Percentiles rank a stretch among this genome's conserved stretches.
Conservation (phyloP, 1,140 invertebrate genomes). For the Tigriopus japonicus region DNA sequence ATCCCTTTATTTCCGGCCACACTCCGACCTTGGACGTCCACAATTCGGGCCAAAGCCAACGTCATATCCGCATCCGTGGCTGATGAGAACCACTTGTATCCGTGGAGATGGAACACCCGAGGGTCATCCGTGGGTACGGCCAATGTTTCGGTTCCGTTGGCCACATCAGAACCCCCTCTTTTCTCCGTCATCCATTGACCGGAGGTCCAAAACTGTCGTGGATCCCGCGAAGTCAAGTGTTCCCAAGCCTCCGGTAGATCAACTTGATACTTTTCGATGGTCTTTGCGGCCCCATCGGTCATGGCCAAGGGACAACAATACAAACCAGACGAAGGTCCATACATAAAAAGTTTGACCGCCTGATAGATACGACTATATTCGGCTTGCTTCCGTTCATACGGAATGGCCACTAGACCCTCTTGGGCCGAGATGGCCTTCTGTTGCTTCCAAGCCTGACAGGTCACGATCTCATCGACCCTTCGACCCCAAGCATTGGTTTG, state of each 20-base stretch:
- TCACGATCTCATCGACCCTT: conserved; percentile 31
- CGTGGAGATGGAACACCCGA: conserved; percentile 31
- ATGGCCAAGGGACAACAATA: conserved; percentile 40
- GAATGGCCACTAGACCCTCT: conserved; percentile 36
- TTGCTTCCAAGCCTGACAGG: conserved; percentile 34
- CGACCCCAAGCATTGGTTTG: conserved; percentile 37
- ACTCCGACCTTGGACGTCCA: conserved; percentile 23
- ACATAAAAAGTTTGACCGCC: conserved; percentile 35
- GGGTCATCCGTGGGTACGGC: conserved; percentile 24
- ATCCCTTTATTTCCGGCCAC: conserved; percentile 23
- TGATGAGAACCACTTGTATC: conserved; percentile 41
- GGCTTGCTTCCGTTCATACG: conserved; percentile 32
- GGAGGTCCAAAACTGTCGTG: conserved; percentile 36
- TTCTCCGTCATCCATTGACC: conserved; percentile 46
- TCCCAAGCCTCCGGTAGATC: conserved; percentile 22
- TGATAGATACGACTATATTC: conserved; percentile 36
- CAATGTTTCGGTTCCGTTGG: conserved; percentile 35
- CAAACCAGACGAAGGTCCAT: conserved; percentile 33
- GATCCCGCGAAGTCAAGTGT: conserved; percentile 29
- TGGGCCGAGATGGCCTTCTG: conserved; percentile 36
- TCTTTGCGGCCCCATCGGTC: conserved; percentile 41
- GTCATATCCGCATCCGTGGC: conserved; percentile 40
- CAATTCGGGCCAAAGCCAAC: conserved; percentile 35
- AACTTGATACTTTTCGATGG: conserved; percentile 25
- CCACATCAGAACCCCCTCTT: conserved; percentile 39